phyloP scores from a whole-genome alignment of 92 coral and sea anemone genomes.

The Epizoanthus rinbou region DNA sequence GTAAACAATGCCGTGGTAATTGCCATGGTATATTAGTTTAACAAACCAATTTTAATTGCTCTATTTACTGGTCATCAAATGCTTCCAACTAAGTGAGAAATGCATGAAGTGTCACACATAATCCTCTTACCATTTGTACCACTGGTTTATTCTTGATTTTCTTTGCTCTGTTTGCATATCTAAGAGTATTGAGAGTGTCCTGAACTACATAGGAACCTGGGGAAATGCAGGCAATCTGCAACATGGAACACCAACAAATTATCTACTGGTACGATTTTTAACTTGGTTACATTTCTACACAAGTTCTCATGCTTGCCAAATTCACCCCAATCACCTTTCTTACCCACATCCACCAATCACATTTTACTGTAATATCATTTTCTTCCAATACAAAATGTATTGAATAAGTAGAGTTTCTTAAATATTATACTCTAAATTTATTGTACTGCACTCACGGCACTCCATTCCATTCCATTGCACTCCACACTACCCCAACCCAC shows the following conservation, averaged over 20 bases:
- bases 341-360: no score
- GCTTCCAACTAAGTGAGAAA: not conserved
- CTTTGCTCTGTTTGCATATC: conserved; percentile 98
- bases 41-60: no score
- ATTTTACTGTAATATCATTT: no score
- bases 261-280: no score
- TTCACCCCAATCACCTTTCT: no score
- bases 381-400: no score
- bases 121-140: conserved; percentile 86
- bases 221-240: conserved; percentile 98
- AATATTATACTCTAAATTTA: not conserved
- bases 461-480: not conserved
- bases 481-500: not conserved
- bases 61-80: no score
- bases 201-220: conserved; percentile 90
- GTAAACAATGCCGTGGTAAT: no score
- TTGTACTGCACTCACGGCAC: not conserved
- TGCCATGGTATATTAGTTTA: no score
- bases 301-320: no score
- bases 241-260: conserved; percentile 1
- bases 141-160: conserved; percentile 97
- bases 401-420: no score
- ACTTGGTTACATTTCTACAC: no score
- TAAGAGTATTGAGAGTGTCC: conserved; percentile 93
- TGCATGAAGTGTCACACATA: not conserved